Evolutionary conservation across 2,888 invertebrate species (phyloP).

Genomic region (Drosophila robusta): DNA sequence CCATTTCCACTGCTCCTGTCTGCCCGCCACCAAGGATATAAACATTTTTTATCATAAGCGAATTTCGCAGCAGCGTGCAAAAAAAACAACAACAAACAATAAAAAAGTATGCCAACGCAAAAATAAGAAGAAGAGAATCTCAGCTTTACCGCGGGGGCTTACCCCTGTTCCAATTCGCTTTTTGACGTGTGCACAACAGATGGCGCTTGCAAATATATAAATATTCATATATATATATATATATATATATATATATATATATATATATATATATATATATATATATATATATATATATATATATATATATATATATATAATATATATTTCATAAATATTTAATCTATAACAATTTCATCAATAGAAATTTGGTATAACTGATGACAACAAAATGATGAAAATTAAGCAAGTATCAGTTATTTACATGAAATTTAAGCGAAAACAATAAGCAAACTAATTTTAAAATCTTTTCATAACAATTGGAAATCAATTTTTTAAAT

Average conservation of each 20-base stretch:
- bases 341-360: too few species aligned
- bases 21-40: constrained; percentile 76
- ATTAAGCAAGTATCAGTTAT: too few species aligned
- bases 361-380: too few species aligned
- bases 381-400: too few species aligned
- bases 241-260: not conserved
- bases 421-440: too few species aligned
- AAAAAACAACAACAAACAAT: constrained; percentile 26
- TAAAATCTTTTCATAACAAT: too few species aligned
- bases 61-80: constrained; percentile 62
- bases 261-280: not conserved
- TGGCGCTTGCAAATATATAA: constrained; percentile 10
- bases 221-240: not conserved
- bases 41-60: constrained; percentile 81
- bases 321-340: too few species aligned
- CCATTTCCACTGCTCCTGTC: not conserved
- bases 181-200: constrained; percentile 15
- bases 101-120: constrained; percentile 40
- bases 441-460: too few species aligned
- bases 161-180: not conserved
- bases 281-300: not conserved
- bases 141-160: constrained; percentile 25
- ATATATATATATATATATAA: not conserved
- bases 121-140: constrained; percentile 28
- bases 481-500: too few species aligned